These are phyloP conservation scores for Watsonalla binaria DNA, from an alignment of 2,888 invertebrate species.

Conservation along the genomic window DNA sequence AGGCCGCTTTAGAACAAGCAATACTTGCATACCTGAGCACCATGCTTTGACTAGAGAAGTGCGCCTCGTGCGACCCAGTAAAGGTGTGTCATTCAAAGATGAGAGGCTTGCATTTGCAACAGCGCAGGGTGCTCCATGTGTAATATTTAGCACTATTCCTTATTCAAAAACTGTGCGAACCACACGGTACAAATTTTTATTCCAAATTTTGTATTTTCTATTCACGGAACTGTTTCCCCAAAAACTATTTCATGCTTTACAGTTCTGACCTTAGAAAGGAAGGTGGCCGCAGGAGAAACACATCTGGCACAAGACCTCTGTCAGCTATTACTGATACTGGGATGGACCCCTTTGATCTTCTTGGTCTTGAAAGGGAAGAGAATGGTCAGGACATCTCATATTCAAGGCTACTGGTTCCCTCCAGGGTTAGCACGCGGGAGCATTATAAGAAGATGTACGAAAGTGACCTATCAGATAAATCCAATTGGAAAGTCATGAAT, in stretches of 20 bases:
- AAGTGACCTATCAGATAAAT: constrained; percentile 64
- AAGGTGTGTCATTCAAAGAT: constrained; percentile 84
- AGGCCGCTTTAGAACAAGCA: constrained; percentile 75
- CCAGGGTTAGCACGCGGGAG: constrained; percentile 71
- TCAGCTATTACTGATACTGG: constrained; percentile 91
- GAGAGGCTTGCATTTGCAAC: constrained; percentile 91
- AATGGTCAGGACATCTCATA: constrained; percentile 96
- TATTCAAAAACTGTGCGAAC: constrained; percentile 84
- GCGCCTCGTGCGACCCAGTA: constrained; percentile 79
- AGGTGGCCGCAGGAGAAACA: constrained; percentile 86
- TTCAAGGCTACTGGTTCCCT: constrained; percentile 89
- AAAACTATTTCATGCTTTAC: not conserved
- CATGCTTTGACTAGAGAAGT: constrained; percentile 78
- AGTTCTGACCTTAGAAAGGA: constrained; percentile 83
- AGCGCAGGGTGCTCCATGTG: constrained; percentile 87
- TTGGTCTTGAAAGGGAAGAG: constrained; percentile 88
- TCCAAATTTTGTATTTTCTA: constrained; percentile 1
- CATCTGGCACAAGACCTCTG: constrained; percentile 89
- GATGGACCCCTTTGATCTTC: constrained; percentile 90
- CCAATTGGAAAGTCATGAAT: constrained; percentile 61
- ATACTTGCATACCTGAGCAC: constrained; percentile 75
- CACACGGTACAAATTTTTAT: constrained; percentile 70
- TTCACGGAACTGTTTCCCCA: not conserved
- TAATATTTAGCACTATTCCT: constrained; percentile 92
- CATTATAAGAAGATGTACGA: constrained; percentile 72